A percentile compares a stretch with the other conserved stretches of the same genome.
Evolutionary conservation across 2,888 invertebrate genomes (phyloP).

Genomic region (Epinotia nisella): DNA sequence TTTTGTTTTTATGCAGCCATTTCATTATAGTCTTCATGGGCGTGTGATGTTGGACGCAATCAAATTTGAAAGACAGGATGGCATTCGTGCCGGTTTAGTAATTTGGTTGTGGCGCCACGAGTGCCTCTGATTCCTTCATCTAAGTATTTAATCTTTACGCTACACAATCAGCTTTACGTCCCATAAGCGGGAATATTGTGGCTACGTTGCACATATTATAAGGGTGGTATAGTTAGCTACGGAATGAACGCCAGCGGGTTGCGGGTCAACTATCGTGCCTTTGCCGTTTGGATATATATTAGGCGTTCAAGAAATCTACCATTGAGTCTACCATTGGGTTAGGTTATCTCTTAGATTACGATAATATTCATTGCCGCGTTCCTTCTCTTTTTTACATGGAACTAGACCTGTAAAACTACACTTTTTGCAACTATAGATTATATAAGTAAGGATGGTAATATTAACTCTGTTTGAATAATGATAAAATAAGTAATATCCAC

Average conservation of each 20-base stretch:
- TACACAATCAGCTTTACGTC: neutral
- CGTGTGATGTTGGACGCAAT: conserved; percentile 83
- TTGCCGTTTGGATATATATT: no score
- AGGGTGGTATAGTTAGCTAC: neutral
- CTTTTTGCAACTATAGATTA: no score
- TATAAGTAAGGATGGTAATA: no score
- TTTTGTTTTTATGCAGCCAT: conserved; percentile 83
- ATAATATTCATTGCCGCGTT: no score
- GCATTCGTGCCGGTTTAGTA: conserved; percentile 73
- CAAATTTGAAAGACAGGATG: conserved; percentile 83
- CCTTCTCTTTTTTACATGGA: no score
- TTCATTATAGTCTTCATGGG: conserved; percentile 84
- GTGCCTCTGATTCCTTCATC: conserved; percentile 55
- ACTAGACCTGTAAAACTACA: no score
- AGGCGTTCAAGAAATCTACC: no score
- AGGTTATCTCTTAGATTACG: no score
- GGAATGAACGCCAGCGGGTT: no score
- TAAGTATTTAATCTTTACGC: conserved; percentile 54
- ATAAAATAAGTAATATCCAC: neutral
- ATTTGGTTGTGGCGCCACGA: conserved; percentile 79
- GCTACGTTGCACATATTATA: neutral
- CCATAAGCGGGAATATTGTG: neutral
- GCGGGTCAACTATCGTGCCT: no score
- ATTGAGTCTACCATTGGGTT: no score
- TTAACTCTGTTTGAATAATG: neutral